These are phyloP conservation scores for Drosophila formosana DNA, from an alignment of 2,888 invertebrate genomes.

Conservation along the genomic window DNA sequence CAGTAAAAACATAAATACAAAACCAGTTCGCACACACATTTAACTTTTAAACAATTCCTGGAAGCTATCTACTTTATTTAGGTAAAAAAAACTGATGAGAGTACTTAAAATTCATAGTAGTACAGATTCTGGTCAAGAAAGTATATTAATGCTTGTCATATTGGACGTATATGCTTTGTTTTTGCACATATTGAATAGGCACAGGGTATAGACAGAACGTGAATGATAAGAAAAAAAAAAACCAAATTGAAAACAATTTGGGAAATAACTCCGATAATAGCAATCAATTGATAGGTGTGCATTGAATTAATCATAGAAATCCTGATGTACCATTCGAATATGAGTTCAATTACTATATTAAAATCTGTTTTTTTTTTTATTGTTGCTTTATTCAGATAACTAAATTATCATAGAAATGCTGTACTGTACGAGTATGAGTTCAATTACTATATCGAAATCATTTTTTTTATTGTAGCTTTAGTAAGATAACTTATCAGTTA, in stretches of 20 bases:
- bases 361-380: background rate
- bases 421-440: background rate
- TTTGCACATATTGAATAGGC: background rate
- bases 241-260: background rate
- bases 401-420: conserved; percentile 25
- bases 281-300: background rate
- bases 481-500: conserved; percentile 24
- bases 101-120: background rate
- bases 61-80: no score
- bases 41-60: no score
- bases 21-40: no score
- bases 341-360: background rate
- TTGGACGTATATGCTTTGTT: background rate
- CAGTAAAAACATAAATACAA: no score
- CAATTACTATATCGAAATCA: background rate
- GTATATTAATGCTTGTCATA: background rate
- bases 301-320: conserved; percentile 26
- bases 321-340: background rate
- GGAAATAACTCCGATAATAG: conserved; percentile 7
- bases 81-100: no score
- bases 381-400: background rate
- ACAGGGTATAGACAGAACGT: conserved; percentile 1
- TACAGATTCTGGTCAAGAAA: no score
- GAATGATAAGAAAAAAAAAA: conserved; percentile 3
- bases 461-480: background rate